Base-by-base conservation (phyloP, 2,113 vertebrate genomes). In the Daboia siamensis region DNA sequence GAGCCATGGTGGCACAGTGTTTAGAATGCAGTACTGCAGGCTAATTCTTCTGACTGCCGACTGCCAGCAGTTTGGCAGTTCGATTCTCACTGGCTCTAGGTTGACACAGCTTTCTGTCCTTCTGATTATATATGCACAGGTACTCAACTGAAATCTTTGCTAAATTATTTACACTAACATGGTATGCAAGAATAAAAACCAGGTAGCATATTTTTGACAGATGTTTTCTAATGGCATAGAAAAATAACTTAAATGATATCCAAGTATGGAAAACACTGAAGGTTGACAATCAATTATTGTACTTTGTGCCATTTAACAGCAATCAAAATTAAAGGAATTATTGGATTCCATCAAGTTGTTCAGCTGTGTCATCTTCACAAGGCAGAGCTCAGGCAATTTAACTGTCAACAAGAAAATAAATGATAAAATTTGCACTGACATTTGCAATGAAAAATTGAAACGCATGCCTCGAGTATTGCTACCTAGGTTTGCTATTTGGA, bases 381-480 rank as follows among this genome's bases (percentile, higher is more conserved):
- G 94, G 87, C 7, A 94, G 26, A 95, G 33, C 59, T 93, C 88
- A 91, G 54, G 85, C 12, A 61, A 90, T 90, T 85, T 94, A 95
- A 95, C 51, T 93, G 92, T 39, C 69, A 93, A 91, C 95, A 93
- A 90, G 92, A 93, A 91, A 94, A 92, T 61, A 92, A 92, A 85
- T 5, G 33, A 46, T 84, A 93, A 86, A 91, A 95, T 95, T 93
- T 95, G 88, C 10, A n/a, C 9, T 90, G 92, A 92, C 59, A 87
- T 86, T 96, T 94, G 90, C 92, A 44, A 54, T 94, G 64, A 51
- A 96, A 92, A 96, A 94, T 88, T 92, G 94, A 85, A 94, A 93
- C 17, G 84, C 95, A 55, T 29, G 48, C 11, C 95, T 26, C 93
- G 29, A 92, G 95, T 95, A 57, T 85, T 90, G 91, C 39, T 86